phyloP scores from a whole-genome alignment of 2,888 invertebrate species.

The Cybosia mesomella region DNA sequence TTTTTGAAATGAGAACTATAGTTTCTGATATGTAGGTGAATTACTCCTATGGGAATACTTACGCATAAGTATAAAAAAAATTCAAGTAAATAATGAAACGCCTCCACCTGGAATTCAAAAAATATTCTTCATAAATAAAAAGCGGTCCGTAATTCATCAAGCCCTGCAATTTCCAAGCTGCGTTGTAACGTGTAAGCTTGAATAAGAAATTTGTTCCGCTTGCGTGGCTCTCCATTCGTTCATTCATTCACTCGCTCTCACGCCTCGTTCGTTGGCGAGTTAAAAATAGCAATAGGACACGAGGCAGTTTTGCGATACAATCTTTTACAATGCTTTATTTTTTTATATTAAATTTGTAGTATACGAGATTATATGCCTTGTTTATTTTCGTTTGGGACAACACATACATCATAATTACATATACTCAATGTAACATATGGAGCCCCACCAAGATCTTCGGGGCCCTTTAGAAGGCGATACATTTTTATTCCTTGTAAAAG shows the following conservation, averaged over 20 bases:
- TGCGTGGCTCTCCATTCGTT: slow-evolving; percentile 6
- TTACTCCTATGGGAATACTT: too few species aligned
- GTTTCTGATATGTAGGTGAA: too few species aligned
- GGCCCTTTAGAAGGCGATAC: too few species aligned
- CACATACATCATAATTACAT: too few species aligned
- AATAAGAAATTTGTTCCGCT: slow-evolving; percentile 20
- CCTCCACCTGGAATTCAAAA: not conserved
- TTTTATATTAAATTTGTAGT: not conserved
- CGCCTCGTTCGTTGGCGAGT: slow-evolving; percentile 4
- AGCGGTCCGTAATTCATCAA: slow-evolving; percentile 3
- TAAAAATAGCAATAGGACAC: slow-evolving; percentile 12
- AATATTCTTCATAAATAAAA: slow-evolving; percentile 8
- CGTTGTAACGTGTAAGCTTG: slow-evolving; percentile 11
- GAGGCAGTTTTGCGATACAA: not conserved
- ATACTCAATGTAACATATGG: too few species aligned
- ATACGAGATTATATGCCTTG: not conserved
- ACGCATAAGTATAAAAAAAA: too few species aligned
- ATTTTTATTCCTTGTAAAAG: too few species aligned
- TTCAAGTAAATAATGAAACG: not conserved
- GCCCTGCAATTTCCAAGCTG: slow-evolving; percentile 1
- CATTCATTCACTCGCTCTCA: slow-evolving; percentile 1
- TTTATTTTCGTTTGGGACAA: too few species aligned
- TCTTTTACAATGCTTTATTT: not conserved
- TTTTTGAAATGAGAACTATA: too few species aligned
- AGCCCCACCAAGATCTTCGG: too few species aligned